phyloP scores from a whole-genome alignment of 2,113 vertebrate species.

The Danionella cerebrum region DNA sequence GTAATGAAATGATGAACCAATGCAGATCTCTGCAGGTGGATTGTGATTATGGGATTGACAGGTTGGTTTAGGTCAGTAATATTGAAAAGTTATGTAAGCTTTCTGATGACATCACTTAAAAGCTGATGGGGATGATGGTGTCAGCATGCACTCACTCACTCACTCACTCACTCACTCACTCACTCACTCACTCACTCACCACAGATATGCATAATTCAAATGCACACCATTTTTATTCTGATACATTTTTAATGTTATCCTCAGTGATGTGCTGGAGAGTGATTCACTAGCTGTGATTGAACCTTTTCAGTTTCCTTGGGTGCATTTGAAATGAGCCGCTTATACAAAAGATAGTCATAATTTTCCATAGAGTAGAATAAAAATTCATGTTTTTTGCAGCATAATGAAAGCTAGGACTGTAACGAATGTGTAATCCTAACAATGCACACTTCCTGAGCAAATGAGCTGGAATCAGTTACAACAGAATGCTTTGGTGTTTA shows the following conservation, averaged over 20 bases:
- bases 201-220: conserved; percentile 29
- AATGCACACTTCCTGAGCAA: too few species aligned
- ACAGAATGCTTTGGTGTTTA: too few species aligned
- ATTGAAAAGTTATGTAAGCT: not conserved
- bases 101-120: not conserved
- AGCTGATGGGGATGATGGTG: not conserved
- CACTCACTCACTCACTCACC: conserved; percentile 34
- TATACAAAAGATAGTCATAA: too few species aligned
- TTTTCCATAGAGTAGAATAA: too few species aligned
- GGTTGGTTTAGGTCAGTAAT: not conserved
- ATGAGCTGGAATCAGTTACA: too few species aligned
- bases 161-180: too few species aligned
- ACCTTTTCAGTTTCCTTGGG: not conserved
- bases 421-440: too few species aligned
- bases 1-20: not conserved
- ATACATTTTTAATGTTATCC: conserved; percentile 27
- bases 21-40: not conserved
- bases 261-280: not conserved
- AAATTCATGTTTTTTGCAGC: too few species aligned
- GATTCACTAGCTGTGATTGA: conserved; percentile 5
- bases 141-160: conserved; percentile 31
- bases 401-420: too few species aligned
- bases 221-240: not conserved
- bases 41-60: not conserved
- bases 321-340: too few species aligned